These are phyloP conservation scores for Athalia rosae DNA, from an alignment of 2,888 invertebrate genomes.

Conservation along the genomic window DNA sequence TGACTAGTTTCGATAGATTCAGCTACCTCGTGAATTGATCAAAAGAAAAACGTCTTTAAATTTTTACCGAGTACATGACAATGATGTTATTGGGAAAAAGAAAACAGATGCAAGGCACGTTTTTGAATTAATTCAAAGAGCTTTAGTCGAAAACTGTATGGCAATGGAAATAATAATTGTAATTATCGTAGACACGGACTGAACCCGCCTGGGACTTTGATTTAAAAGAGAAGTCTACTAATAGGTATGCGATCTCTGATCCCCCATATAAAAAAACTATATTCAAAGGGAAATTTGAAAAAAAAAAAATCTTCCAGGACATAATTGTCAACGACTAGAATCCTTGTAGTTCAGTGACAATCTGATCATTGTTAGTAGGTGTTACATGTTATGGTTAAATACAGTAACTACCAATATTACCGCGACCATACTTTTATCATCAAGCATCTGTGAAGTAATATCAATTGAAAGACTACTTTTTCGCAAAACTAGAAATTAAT, in stretches of 20 bases:
- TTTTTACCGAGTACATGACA: constrained; percentile 67
- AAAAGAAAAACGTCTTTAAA: constrained; percentile 68
- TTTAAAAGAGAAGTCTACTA: no score
- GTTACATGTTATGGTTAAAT: neutral
- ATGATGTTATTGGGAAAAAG: constrained; percentile 69
- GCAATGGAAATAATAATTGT: neutral
- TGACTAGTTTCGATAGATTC: constrained; percentile 30
- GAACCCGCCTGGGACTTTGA: no score
- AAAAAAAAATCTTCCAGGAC: neutral
- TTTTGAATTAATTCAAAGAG: constrained; percentile 65
- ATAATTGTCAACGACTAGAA: neutral
- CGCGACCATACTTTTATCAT: constrained; percentile 8
- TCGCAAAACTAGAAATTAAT: constrained; percentile 16
- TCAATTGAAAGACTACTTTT: constrained; percentile 10
- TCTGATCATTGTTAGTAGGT: neutral
- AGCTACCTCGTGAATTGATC: constrained; percentile 51
- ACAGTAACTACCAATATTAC: constrained; percentile 3
- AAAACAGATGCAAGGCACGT: constrained; percentile 72
- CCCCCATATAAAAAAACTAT: no score
- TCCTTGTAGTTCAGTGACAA: neutral
- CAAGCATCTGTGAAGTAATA: constrained; percentile 26
- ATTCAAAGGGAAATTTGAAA: neutral
- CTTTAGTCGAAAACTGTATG: constrained; percentile 20
- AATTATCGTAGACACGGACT: no score
- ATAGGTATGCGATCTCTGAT: no score